Evolutionary conservation across 2,888 invertebrate species (phyloP).

Genomic region (Napeogenes sylphis): DNA sequence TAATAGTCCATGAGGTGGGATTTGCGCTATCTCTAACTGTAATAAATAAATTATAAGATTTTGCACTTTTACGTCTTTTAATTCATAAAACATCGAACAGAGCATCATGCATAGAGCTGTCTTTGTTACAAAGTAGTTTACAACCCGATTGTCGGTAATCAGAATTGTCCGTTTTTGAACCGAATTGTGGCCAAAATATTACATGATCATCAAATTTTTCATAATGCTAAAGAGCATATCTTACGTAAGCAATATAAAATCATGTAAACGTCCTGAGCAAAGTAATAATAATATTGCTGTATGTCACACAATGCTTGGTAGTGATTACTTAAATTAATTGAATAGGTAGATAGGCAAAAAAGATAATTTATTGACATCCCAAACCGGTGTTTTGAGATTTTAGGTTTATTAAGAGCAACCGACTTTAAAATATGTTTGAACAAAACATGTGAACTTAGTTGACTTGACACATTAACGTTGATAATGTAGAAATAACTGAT

Average conservation of each 20-base stretch:
- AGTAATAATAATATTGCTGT: slow-evolving; percentile 4
- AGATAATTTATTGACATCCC: too few relatives aligned
- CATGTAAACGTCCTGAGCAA: slow-evolving; percentile 13
- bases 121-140: slow-evolving; percentile 1
- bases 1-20: background rate
- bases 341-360: background rate
- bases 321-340: slow-evolving; percentile 3
- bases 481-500: too few relatives aligned
- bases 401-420: slow-evolving; percentile 1
- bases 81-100: slow-evolving; percentile 4
- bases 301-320: background rate
- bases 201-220: slow-evolving; percentile 2
- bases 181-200: slow-evolving; percentile 14
- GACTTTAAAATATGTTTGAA: slow-evolving; percentile 12
- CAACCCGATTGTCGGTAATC: slow-evolving; percentile 10
- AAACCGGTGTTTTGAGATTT: slow-evolving; percentile 9
- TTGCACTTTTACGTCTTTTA: background rate
- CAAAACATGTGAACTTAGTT: slow-evolving; percentile 9
- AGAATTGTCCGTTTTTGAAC: slow-evolving; percentile 9
- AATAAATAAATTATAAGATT: too few relatives aligned
- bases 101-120: background rate
- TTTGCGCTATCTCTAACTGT: background rate
- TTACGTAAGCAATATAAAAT: slow-evolving; percentile 7
- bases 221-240: too few relatives aligned
- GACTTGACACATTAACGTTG: background rate